phyloP scores from a whole-genome alignment of 2,113 vertebrate genomes.

The Syrrhaptes paradoxus region DNA sequence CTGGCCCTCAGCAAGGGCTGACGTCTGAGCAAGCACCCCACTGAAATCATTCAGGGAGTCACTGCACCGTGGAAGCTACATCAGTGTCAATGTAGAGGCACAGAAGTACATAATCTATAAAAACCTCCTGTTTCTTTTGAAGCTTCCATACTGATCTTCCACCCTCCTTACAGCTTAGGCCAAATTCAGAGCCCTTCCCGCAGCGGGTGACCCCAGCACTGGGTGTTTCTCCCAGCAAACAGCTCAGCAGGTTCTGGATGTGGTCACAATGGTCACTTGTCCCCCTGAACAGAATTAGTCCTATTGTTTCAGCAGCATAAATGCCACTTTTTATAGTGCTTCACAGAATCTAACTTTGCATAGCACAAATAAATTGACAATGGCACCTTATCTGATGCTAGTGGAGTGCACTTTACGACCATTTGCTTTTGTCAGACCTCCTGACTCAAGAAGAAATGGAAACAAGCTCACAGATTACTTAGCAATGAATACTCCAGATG shows the following conservation, averaged over 20 bases:
- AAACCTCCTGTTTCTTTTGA: not conserved
- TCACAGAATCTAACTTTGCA: not conserved
- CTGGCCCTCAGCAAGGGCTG: not conserved
- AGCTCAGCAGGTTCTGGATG: not conserved
- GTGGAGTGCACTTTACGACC: not conserved
- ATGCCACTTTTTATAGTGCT: not conserved
- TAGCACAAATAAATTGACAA: not conserved
- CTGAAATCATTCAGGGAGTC: not conserved
- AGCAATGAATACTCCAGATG: conserved; percentile 54
- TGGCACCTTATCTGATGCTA: not conserved
- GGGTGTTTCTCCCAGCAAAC: not conserved
- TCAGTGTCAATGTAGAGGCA: not conserved
- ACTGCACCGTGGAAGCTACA: not conserved
- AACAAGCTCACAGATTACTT: conserved; percentile 47
- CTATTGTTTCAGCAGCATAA: not conserved
- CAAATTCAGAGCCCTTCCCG: not conserved
- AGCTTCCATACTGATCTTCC: no score
- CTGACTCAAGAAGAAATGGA: conserved; percentile 33
- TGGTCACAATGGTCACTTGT: not conserved
- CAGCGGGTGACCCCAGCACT: fast-evolving
- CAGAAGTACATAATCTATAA: not conserved
- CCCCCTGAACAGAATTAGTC: not conserved
- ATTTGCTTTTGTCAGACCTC: conserved; percentile 30
- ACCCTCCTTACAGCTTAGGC: not conserved
- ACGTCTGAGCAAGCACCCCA: not conserved